These are phyloP conservation scores for Oryzias melastigma DNA, from an alignment of 2,113 vertebrate genomes.

Conservation along the genomic window DNA sequence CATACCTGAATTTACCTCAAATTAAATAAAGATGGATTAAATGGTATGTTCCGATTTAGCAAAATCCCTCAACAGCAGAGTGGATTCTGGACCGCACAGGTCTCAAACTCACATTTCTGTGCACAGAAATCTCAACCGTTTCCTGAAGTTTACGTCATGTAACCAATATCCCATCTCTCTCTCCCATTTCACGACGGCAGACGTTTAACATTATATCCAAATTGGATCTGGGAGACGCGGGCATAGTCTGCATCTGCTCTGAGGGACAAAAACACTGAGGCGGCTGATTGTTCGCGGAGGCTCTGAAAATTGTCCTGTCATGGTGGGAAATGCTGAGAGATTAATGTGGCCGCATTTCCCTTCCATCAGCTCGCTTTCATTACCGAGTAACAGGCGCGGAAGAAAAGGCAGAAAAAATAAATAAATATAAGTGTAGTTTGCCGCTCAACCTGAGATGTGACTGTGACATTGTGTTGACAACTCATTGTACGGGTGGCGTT, in stretches of 20 bases:
- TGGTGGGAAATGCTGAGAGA: constrained; percentile 61
- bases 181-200: constrained; percentile 39
- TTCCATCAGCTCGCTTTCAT: constrained; percentile 67
- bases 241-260: constrained; percentile 44
- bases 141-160: constrained; percentile 27
- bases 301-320: constrained; percentile 63
- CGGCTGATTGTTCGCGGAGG: constrained; percentile 43
- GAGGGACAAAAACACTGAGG: constrained; percentile 47
- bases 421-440: constrained; percentile 32
- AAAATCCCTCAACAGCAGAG: no score
- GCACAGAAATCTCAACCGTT: constrained; percentile 23
- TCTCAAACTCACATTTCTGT: no score
- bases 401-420: constrained; percentile 1
- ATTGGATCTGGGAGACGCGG: constrained; percentile 51
- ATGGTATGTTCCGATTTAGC: no score
- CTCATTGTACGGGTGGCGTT: constrained; percentile 54
- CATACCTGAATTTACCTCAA: no score
- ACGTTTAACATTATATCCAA: constrained; percentile 56
- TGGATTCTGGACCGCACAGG: no score
- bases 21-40: no score
- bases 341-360: constrained; percentile 56
- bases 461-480: constrained; percentile 55
- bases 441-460: constrained; percentile 63
- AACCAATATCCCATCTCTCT: constrained; percentile 12
- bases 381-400: constrained; percentile 60